Percentiles rank a stretch among this genome's conserved stretches.
phyloP scores from a whole-genome alignment of 1,140 invertebrate genomes.

The Sarcophaga bullata region DNA sequence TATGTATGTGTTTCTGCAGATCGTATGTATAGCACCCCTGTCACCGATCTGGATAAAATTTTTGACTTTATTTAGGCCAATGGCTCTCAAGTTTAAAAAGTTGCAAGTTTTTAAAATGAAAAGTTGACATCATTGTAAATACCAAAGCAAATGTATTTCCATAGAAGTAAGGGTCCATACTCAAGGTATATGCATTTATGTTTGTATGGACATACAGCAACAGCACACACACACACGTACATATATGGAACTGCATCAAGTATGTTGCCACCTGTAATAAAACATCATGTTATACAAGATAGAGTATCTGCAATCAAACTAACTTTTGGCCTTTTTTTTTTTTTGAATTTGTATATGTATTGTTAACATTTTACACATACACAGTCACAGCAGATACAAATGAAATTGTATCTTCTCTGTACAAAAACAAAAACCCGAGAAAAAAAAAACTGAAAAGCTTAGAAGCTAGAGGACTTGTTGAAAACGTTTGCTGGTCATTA shows the following conservation, averaged over 20 bases:
- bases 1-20: too few species aligned
- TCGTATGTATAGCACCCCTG: too few species aligned
- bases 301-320: background rate
- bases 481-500: conserved; percentile 10
- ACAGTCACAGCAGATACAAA: background rate
- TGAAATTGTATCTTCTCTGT: background rate
- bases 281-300: conserved; percentile 18
- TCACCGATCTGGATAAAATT: too few species aligned
- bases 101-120: background rate
- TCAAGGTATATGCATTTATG: background rate
- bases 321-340: background rate
- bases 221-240: background rate
- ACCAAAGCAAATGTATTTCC: too few species aligned
- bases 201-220: background rate
- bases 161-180: background rate
- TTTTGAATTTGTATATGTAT: background rate
- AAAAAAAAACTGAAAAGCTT: background rate
- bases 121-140: background rate
- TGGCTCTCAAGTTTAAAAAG: too few species aligned
- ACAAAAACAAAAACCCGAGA: background rate
- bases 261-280: conserved; percentile 23
- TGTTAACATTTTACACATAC: background rate
- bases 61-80: too few species aligned
- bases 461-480: conserved; percentile 13
- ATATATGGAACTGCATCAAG: background rate